Evolutionary conservation across 2,113 vertebrate species (phyloP).

Genomic region (Corythaixoides concolor): DNA sequence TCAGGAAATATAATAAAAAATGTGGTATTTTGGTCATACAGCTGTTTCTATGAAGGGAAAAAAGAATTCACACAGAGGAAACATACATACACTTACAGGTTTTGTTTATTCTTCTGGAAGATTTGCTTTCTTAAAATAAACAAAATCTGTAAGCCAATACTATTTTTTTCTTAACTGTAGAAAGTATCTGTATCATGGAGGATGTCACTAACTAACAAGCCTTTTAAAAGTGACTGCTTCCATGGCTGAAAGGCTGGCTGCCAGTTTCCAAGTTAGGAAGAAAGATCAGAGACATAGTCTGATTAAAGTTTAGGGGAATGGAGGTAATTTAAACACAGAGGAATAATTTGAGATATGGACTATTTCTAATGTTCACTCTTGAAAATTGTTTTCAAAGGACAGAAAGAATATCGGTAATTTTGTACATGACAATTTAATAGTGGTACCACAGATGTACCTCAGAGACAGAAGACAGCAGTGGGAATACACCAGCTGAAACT

Average conservation of each 20-base stretch:
- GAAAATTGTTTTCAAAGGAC: background rate
- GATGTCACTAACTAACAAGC: background rate
- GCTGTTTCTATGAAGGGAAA: background rate
- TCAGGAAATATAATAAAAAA: background rate
- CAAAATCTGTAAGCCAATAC: background rate
- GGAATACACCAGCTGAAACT: background rate
- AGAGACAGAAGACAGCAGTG: background rate
- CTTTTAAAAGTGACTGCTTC: background rate
- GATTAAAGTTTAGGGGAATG: background rate
- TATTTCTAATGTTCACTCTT: background rate
- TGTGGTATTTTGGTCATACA: background rate
- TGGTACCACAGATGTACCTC: background rate
- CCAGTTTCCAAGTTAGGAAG: background rate
- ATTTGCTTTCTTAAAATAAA: slow-evolving; percentile 39
- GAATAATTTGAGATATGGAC: background rate
- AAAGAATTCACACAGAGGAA: background rate
- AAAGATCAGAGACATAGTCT: background rate
- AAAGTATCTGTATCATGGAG: background rate
- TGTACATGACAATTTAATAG: background rate
- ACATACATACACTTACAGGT: background rate
- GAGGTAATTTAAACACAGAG: background rate
- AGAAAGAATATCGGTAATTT: background rate
- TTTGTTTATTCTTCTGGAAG: slow-evolving; percentile 3
- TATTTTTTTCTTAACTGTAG: background rate
- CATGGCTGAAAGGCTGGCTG: background rate